phyloP scores from a whole-genome alignment of 1,140 invertebrate species.

The Aphidius gifuensis region DNA sequence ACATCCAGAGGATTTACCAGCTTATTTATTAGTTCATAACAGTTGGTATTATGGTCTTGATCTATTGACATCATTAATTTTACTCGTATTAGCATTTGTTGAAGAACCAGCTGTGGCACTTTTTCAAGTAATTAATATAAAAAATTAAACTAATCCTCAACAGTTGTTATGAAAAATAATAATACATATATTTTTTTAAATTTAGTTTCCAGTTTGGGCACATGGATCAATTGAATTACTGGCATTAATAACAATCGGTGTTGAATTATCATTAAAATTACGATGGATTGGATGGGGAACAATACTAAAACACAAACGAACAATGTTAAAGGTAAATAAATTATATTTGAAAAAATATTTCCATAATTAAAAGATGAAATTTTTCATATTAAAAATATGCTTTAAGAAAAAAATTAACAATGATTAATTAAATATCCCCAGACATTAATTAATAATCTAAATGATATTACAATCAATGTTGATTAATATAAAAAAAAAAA shows the following conservation, averaged over 20 bases:
- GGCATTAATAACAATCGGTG: conserved; percentile 70
- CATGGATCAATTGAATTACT: conserved; percentile 84
- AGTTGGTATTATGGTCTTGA: conserved; percentile 85
- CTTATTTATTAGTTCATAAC: conserved; percentile 85
- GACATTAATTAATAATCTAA: too few species aligned
- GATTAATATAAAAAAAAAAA: not conserved
- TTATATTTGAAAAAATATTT: conserved; percentile 15
- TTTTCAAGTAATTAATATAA: conserved; percentile 58
- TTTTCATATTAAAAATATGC: too few species aligned
- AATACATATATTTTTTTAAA: conserved; percentile 18
- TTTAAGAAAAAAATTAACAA: not conserved
- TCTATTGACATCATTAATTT: conserved; percentile 71
- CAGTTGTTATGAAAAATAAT: conserved; percentile 5
- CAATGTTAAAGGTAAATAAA: conserved; percentile 74
- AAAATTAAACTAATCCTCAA: not conserved
- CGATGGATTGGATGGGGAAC: conserved; percentile 82
- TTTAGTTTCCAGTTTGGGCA: conserved; percentile 69
- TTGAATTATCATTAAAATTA: conserved; percentile 77
- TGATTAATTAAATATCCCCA: not conserved
- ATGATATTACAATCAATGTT: too few species aligned
- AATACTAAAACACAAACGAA: conserved; percentile 81
- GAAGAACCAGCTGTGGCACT: conserved; percentile 78
- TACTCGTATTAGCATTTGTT: conserved; percentile 76
- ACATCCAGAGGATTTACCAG: conserved; percentile 77
- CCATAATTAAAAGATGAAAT: not conserved